Base-by-base conservation (phyloP, 2,888 invertebrate species). In the Plebejus anna region DNA sequence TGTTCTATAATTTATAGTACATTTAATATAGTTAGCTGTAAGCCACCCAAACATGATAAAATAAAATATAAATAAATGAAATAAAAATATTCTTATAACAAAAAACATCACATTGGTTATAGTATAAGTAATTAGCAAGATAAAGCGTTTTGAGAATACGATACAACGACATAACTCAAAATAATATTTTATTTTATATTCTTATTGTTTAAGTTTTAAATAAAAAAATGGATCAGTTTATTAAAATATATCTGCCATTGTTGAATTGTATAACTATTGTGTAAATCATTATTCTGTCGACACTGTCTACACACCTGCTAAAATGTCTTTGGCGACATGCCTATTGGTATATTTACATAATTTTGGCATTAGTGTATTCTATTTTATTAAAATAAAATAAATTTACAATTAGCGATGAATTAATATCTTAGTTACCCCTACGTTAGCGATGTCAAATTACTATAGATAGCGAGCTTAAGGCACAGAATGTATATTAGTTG, bases 261-360 rank as follows among this genome's bases (percentile, higher is more conserved):
- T 66, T 36, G 1, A 66, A 66, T 32, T 5, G 13, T 16, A 66
- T 32, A 66, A 66, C 36, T 13, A 32, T 13, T 66, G 32, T 13
- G 66, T 66, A 66, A 66, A 16, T 66, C 32, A 66, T 66, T 28
- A 61, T 32, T 32, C 32, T 16, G 13, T 61, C 61, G 61, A 61
- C 61, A 61, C 61, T 61, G 32, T 32, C 66, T 66, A 66, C 32
- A 36, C 66, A 66, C 66, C 66, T 66, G 66, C 66, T 66, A 36
- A 16, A 36, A 66, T 66, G 66, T 66, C 11, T 61, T 66, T 66
- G 32, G 36, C 36, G 66, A 66, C 66, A 66, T 66, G 66, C 32
- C 66, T 66, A 9, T 55, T 3, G 16, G 13, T 66, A 13, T 36
- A 66, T 66, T 66, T 36, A 32, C 66, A 66, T 36, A 66, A 66